Percentiles rank a stretch among this genome's conserved stretches.
phyloP scores from a whole-genome alignment of 2,888 invertebrate genomes.

The Lycocerus yunnanus region DNA sequence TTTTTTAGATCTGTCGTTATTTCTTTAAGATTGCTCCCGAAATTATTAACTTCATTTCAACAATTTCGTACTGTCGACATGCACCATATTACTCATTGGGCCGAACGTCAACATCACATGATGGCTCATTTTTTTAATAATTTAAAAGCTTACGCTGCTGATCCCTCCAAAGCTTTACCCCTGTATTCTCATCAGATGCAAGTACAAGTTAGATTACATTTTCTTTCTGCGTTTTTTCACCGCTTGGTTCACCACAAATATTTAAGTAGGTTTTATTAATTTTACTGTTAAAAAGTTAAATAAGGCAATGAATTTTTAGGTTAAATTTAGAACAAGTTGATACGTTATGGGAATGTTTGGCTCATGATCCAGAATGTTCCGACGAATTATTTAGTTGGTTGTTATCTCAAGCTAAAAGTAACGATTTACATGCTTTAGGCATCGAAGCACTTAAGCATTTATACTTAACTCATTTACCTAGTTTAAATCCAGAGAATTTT shows the following conservation, averaged over 20 bases:
- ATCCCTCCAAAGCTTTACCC: constrained; percentile 49
- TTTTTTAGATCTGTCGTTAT: constrained; percentile 81
- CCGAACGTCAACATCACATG: constrained; percentile 90
- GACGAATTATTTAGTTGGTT: constrained; percentile 95
- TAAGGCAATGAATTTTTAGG: constrained; percentile 52
- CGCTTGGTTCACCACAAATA: constrained; percentile 85
- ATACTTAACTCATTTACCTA: constrained; percentile 87
- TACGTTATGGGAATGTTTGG: constrained; percentile 88
- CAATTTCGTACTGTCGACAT: constrained; percentile 86
- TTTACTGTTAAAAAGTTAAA: background rate
- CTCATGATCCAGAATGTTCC: constrained; percentile 81
- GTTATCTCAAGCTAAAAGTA: constrained; percentile 87
- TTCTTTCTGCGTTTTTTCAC: constrained; percentile 89
- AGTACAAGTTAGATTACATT: constrained; percentile 88
- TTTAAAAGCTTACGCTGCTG: constrained; percentile 72
- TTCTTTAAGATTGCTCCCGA: constrained; percentile 85
- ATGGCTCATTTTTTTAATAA: constrained; percentile 91
- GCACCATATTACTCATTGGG: constrained; percentile 90
- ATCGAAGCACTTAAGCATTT: constrained; percentile 85
- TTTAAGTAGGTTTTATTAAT: constrained; percentile 65
- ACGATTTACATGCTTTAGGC: constrained; percentile 89
- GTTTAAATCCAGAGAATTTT: constrained; percentile 84
- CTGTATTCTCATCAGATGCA: constrained; percentile 81
- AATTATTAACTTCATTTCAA: constrained; percentile 88
- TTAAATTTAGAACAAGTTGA: constrained; percentile 88